Conservation (phyloP, 2,113 vertebrate genomes). For the Melanerpes formicivorus region DNA sequence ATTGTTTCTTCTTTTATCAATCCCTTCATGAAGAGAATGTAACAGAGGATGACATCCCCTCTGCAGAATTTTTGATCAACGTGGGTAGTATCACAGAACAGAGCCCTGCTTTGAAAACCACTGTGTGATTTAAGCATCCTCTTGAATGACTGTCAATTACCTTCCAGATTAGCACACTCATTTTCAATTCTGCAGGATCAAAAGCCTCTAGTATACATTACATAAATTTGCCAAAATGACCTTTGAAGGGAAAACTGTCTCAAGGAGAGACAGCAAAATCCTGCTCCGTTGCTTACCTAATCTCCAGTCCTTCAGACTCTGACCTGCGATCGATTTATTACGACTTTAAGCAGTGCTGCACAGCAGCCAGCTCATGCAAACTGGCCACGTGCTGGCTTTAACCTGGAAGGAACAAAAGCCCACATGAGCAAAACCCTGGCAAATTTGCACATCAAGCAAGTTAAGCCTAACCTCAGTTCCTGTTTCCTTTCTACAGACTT, state of each 20-base stretch:
- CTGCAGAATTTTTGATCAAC: neutral
- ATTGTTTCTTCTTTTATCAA: neutral
- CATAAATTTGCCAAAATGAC: neutral
- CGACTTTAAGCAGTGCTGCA: neutral
- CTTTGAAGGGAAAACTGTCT: neutral
- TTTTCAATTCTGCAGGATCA: neutral
- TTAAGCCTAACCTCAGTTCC: neutral
- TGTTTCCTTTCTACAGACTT: neutral
- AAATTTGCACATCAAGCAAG: neutral
- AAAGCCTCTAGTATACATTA: neutral
- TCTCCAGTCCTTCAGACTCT: neutral
- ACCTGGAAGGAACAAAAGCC: conserved; percentile 30
- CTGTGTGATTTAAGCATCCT: neutral
- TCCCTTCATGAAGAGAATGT: neutral
- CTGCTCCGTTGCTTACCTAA: neutral
- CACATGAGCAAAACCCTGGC: neutral
- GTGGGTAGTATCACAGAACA: neutral
- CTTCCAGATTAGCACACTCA: neutral
- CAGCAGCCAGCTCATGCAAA: neutral
- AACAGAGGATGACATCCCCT: neutral
- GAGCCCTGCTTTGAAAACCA: neutral
- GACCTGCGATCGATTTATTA: neutral
- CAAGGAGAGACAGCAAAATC: neutral
- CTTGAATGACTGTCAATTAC: neutral
- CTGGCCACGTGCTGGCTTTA: neutral